Evolutionary conservation across 2,797 vertebrate genomes (phyloP).

Genomic region (Galaxias olidus): DNA sequence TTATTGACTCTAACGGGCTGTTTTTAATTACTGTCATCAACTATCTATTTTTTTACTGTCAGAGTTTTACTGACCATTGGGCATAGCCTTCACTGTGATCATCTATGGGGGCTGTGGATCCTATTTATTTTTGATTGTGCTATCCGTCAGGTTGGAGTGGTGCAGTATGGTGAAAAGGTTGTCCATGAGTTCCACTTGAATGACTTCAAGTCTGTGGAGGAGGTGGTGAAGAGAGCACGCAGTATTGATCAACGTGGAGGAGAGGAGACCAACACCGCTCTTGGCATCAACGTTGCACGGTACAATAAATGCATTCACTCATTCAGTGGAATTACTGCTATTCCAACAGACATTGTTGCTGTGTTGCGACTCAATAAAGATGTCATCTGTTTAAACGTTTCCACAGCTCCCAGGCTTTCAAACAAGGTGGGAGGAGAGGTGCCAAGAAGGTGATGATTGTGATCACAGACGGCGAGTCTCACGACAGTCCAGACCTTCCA

Average conservation of each 20-base stretch:
- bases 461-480: slow-evolving; percentile 97
- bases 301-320: slow-evolving; percentile 62
- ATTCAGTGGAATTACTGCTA: too few species aligned
- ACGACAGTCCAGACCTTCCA: slow-evolving; percentile 91
- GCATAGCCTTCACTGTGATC: too few species aligned
- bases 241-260: slow-evolving; percentile 92
- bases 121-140: slow-evolving; percentile 15
- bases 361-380: too few species aligned
- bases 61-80: too few species aligned
- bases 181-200: slow-evolving; percentile 94
- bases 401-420: slow-evolving; percentile 92
- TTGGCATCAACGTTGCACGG: slow-evolving; percentile 92
- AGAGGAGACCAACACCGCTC: slow-evolving; percentile 93
- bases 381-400: neutral
- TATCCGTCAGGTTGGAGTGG: slow-evolving; percentile 84
- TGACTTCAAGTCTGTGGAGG: slow-evolving; percentile 91
- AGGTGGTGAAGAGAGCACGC: slow-evolving; percentile 90
- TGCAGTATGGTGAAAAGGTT: slow-evolving; percentile 94
- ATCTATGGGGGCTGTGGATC: too few species aligned
- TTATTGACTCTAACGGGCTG: too few species aligned
- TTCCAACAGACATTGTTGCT: too few species aligned
- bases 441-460: slow-evolving; percentile 99
- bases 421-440: slow-evolving; percentile 91
- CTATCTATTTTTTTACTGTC: too few species aligned
- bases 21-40: too few species aligned